phyloP scores from a whole-genome alignment of 1,140 invertebrate species.

The Gryon sp. region DNA sequence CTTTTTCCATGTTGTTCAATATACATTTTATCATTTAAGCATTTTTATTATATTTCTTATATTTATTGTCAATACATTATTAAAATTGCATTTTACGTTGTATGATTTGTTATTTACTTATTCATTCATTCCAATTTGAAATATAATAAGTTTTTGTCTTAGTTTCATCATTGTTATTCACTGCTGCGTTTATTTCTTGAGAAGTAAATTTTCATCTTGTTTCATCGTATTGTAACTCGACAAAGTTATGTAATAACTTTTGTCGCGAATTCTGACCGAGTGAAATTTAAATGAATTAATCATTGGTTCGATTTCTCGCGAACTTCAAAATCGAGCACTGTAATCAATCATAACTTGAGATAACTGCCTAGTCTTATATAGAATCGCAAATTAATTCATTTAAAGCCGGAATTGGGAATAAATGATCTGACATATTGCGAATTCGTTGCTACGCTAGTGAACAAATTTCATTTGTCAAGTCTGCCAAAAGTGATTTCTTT shows the following conservation, averaged over 20 bases:
- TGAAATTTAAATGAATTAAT: constrained; percentile 12
- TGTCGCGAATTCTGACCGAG: neutral
- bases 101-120: no score
- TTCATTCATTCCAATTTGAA: no score
- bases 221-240: constrained; percentile 5
- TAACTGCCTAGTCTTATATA: constrained; percentile 12
- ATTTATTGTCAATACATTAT: no score
- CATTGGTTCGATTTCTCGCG: constrained; percentile 7
- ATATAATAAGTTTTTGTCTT: no score
- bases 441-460: constrained; percentile 7
- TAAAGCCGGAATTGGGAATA: constrained; percentile 30
- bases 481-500: constrained; percentile 10
- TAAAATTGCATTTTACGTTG: no score
- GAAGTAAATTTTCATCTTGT: neutral
- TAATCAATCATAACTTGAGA: constrained; percentile 33
- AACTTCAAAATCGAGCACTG: constrained; percentile 16
- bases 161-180: no score
- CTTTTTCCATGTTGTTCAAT: no score
- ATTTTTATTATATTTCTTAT: no score
- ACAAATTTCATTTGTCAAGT: constrained; percentile 32
- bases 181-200: no score
- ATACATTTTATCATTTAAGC: no score
- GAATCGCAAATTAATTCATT: constrained; percentile 34
- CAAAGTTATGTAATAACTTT: constrained; percentile 16
- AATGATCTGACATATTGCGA: constrained; percentile 35